Base-by-base conservation (phyloP, 2,797 vertebrate genomes). In the Loris lydekkerianus region DNA sequence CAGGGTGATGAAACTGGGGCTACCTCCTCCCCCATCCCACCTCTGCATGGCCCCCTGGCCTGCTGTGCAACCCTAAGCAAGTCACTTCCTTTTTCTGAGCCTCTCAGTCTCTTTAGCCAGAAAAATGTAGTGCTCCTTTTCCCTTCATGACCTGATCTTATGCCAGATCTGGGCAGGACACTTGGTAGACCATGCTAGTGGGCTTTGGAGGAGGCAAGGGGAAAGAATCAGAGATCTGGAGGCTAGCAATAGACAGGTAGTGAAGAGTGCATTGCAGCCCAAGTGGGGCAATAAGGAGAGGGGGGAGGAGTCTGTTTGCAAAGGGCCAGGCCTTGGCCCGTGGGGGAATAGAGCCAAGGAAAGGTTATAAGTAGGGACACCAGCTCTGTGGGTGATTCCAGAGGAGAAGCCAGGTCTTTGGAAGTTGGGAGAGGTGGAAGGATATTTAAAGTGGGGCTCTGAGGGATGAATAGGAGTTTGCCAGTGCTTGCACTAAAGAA, bases 1-100 rank as follows among this genome's bases (percentile, higher is more conserved):
- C 13, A n/a, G 69, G 95, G 89, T 97, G 97, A 92, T 2, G 97
- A 97, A 97, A 97, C 93, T 21, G 60, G 75, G 65, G 81, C 94
- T 76, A 86, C 87, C 93, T 95, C 93, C 86, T 27, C 93, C 90
- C 75, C 94, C 72, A 58, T 58, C 37, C 75, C 40, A 14, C 88
- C 89, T 70, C 60, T 20, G 56, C 10, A 2, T 18, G 76, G 92
- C 94, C 96, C 95, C 93, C 97, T 14, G 4, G 27, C 37, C 89
- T 2, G 18, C 95, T 77, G 90, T 90, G 96, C 86, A 87, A 7
- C 89, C 65, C 20, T 0, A 21, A 29, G n/a, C 77, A 70, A 72
- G 87, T 23, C 25, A 25, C 61, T 76, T 86, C 46, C 72, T 95
- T 56, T 82, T 93, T 93, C 91, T 78, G 86, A 72, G 73, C 73